phyloP scores from a whole-genome alignment of 2,113 vertebrate species.

The Okapia johnstoni region DNA sequence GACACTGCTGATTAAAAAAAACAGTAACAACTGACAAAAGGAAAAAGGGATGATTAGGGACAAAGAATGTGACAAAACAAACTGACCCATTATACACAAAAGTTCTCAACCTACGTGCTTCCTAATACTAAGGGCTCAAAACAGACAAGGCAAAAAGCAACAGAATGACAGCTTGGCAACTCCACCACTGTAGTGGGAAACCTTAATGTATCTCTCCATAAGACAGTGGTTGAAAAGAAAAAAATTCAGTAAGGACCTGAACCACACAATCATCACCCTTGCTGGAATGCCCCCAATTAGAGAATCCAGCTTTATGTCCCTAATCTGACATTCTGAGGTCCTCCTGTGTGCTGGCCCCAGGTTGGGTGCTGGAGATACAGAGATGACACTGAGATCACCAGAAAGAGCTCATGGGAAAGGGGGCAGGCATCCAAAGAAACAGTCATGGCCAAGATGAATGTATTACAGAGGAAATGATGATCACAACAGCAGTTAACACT shows the following conservation, averaged over 20 bases:
- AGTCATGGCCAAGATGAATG: not conserved
- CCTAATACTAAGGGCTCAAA: not conserved
- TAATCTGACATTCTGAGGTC: not conserved
- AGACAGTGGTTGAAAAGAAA: not conserved
- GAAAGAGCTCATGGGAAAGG: not conserved
- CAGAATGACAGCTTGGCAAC: not conserved
- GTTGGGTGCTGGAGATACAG: not conserved
- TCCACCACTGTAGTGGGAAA: not conserved
- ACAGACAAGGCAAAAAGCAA: not conserved
- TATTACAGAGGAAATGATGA: not conserved
- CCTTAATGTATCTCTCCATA: not conserved
- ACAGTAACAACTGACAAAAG: not conserved
- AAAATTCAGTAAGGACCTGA: not conserved
- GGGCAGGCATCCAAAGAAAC: constrained; percentile 2
- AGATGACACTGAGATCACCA: constrained; percentile 20
- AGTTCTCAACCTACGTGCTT: not conserved
- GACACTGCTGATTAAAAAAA: not conserved
- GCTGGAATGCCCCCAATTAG: not conserved
- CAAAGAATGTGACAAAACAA: not conserved
- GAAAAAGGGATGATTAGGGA: not conserved
- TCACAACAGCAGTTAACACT: not conserved
- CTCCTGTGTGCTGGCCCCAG: not conserved
- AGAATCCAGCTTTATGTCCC: not conserved
- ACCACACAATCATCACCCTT: not conserved
- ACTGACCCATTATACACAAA: not conserved